These are phyloP conservation scores for Pilophorus perplexus DNA, from an alignment of 2,888 invertebrate species.

Conservation along the genomic window DNA sequence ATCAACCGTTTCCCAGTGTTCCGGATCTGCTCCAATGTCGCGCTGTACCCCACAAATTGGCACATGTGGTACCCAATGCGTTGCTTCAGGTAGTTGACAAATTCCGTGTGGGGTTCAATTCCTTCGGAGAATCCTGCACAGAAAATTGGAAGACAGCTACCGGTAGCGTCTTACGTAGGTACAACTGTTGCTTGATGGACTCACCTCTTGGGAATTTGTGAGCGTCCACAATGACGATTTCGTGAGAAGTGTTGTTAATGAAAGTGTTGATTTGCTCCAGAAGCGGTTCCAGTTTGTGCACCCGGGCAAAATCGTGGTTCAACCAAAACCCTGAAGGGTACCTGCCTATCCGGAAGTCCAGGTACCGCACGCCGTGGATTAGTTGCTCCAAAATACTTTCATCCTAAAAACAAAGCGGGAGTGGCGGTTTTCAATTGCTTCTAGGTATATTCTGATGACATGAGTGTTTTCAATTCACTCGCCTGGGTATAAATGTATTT, in stretches of 20 bases:
- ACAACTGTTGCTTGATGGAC: no score
- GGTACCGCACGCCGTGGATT: conserved; percentile 60
- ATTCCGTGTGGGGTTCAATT: conserved; percentile 51
- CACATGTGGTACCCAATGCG: conserved; percentile 51
- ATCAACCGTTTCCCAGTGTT: conserved; percentile 56
- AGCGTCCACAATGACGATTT: conserved; percentile 61
- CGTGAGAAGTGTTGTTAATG: conserved; percentile 58
- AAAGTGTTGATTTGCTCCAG: conserved; percentile 58
- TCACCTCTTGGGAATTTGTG: conserved; percentile 59
- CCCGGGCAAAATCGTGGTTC: conserved; percentile 58
- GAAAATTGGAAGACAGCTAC: no score
- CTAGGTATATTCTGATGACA: no score
- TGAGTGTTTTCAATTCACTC: no score
- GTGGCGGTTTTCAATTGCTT: neutral
- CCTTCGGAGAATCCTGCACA: conserved; percentile 34
- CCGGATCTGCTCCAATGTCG: conserved; percentile 57
- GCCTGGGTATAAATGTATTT: conserved; percentile 44
- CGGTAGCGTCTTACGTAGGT: no score
- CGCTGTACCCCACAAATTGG: conserved; percentile 54
- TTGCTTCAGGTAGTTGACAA: conserved; percentile 52
- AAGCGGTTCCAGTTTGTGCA: conserved; percentile 56
- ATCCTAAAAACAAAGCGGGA: conserved; percentile 54
- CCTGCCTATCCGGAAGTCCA: conserved; percentile 62
- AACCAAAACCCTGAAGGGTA: conserved; percentile 55
- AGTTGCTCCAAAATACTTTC: conserved; percentile 60